Base-by-base conservation (phyloP, 2,797 vertebrate species). In the Dipus sagitta region DNA sequence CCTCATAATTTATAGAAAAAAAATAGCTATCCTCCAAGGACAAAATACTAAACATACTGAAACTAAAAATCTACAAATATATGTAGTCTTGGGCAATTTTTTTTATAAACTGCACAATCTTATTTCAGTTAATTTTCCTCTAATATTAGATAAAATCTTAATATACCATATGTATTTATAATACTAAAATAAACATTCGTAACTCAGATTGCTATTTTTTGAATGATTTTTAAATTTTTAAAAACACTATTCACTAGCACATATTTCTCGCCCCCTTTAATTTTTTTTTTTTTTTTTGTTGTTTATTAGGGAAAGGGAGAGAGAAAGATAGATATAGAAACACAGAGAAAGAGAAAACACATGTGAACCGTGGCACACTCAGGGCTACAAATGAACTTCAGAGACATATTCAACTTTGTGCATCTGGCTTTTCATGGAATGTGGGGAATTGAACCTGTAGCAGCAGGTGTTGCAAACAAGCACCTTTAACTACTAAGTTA, bases 101-200 rank as follows among this genome's bases (percentile, higher is more conserved):
- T 77, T 23, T 88, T 64, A 91, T 20, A 82, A 68, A 81, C 14
- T 38, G 75, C 47, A 47, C 47, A 47, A 47, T 77, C 13, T 90
- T 88, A 3, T 83, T 83, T 82, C 26, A 91, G 68, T 0, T 71
- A 26, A 11, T 67, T 47, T 87, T 38, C 42, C 11, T 3, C 47
- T 90, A 20, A 42, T 82, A n/a, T 54, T 71, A 81, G 18, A 26
- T 74, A 68, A 95, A 93, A 72, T 93, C 6, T 79, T 23, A 89
- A 42, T 65, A n/a, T 5, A 1, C 12, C n/a, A 81, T 24, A 60
- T 24, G 78, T 88, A 62, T 67, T 83, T 42, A 85, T 20, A 88
- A 72, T n/a, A 76, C 9, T 80, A 14, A 81, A 70, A 94, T 79
- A 70, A 26, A 67, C 2, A 18, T 0, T 78, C n/a, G 60, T 47